Evolutionary conservation across 2,113 vertebrate species (phyloP).

Genomic region (Mus spicilegus): DNA sequence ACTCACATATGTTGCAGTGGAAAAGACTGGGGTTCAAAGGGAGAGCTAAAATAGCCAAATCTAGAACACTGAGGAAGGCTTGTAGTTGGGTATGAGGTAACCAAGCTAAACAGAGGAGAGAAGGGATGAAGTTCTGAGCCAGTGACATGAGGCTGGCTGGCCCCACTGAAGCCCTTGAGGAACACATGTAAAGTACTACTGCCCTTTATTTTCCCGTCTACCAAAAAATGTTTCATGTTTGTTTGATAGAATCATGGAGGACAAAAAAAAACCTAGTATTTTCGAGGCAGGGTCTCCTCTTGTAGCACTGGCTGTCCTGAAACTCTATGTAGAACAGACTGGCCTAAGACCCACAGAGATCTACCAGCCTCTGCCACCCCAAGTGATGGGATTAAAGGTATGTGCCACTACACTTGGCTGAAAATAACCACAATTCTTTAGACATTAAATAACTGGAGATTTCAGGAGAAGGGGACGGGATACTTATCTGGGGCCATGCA

Average conservation of each 20-base stretch:
- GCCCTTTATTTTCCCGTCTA: neutral
- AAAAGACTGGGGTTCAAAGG: neutral
- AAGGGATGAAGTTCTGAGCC: neutral
- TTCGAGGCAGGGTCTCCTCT: neutral
- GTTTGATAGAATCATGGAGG: slow-evolving; percentile 20
- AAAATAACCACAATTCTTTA: neutral
- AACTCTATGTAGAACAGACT: too few relatives aligned
- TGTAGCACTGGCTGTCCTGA: neutral
- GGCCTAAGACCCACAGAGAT: too few relatives aligned
- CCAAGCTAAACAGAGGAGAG: neutral
- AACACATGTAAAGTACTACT: neutral
- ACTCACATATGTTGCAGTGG: neutral
- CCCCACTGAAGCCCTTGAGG: neutral
- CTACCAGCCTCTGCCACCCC: too few relatives aligned
- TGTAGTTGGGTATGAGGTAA: neutral
- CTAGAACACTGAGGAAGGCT: neutral
- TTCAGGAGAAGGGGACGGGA: neutral
- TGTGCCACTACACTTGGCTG: neutral
- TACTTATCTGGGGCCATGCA: neutral
- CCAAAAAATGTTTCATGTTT: slow-evolving; percentile 14
- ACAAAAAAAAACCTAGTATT: neutral
- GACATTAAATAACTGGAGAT: neutral
- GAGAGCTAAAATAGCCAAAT: neutral
- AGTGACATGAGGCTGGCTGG: neutral
- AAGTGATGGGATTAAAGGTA: too few relatives aligned